phyloP scores from a whole-genome alignment of 2,113 vertebrate species.

The Coreoperca whiteheadi region DNA sequence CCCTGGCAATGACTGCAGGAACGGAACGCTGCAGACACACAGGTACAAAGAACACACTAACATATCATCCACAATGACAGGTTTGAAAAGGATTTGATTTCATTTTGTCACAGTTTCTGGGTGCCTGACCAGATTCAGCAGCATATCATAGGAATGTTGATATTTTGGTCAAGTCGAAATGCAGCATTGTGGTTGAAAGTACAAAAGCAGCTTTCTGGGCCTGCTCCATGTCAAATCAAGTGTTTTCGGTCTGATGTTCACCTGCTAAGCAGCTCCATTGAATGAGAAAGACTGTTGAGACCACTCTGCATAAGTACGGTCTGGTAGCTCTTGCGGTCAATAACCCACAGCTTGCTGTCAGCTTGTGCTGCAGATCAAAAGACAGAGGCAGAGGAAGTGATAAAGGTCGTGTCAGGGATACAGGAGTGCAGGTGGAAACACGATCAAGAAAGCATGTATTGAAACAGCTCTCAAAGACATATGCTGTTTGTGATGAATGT shows the following conservation, averaged over 20 bases:
- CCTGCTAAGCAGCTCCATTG: constrained; percentile 82
- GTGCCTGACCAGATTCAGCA: background rate
- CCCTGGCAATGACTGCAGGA: constrained; percentile 79
- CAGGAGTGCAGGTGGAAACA: constrained; percentile 19
- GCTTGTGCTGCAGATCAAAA: constrained; percentile 73
- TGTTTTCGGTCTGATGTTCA: constrained; percentile 44
- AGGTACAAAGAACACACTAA: constrained; percentile 6
- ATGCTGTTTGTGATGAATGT: constrained; percentile 14
- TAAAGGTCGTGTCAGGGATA: constrained; percentile 35
- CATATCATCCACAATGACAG: background rate
- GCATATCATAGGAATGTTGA: background rate
- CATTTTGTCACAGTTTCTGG: background rate
- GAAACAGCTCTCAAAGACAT: constrained; percentile 9
- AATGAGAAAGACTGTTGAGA: constrained; percentile 70
- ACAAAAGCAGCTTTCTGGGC: constrained; percentile 28
- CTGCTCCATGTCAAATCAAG: constrained; percentile 17
- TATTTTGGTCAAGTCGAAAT: background rate
- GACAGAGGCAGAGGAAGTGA: constrained; percentile 39
- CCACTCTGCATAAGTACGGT: constrained; percentile 75
- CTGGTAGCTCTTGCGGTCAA: constrained; percentile 82
- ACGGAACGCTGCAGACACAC: constrained; percentile 79
- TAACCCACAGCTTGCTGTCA: constrained; percentile 83
- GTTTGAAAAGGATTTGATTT: background rate
- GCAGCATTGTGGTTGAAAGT: background rate
- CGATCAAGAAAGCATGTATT: background rate